These are phyloP conservation scores for Muntiacus muntjak DNA, from an alignment of 2,113 vertebrate genomes.

Conservation along the genomic window DNA sequence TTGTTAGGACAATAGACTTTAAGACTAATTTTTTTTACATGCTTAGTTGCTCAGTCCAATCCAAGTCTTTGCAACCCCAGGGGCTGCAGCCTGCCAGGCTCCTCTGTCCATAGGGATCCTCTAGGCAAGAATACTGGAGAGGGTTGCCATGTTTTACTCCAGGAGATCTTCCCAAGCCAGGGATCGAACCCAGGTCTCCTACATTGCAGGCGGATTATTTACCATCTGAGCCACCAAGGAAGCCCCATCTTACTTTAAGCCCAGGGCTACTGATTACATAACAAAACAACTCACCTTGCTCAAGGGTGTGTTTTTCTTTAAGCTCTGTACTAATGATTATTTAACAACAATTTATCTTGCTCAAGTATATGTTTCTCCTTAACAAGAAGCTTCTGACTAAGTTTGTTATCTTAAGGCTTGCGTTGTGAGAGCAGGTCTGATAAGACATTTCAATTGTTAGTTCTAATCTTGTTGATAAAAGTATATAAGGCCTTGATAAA, in stretches of 20 bases:
- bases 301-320: not conserved
- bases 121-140: not conserved
- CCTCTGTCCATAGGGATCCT: not conserved
- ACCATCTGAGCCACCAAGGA: not conserved
- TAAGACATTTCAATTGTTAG: not conserved
- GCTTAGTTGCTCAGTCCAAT: not conserved
- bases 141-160: not conserved
- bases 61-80: not conserved
- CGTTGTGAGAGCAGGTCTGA: not conserved
- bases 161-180: not conserved
- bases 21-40: not conserved
- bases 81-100: not conserved
- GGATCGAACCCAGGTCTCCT: not conserved
- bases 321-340: not conserved
- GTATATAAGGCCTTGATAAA: not conserved
- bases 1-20: not conserved
- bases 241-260: not conserved
- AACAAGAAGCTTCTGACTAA: not conserved
- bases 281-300: not conserved
- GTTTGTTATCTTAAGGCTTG: not conserved
- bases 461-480: not conserved
- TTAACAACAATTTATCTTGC: not conserved
- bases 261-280: not conserved
- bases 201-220: not conserved
- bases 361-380: not conserved